Base-by-base conservation (phyloP, 2,888 invertebrate species). In the Linyphia triangularis region DNA sequence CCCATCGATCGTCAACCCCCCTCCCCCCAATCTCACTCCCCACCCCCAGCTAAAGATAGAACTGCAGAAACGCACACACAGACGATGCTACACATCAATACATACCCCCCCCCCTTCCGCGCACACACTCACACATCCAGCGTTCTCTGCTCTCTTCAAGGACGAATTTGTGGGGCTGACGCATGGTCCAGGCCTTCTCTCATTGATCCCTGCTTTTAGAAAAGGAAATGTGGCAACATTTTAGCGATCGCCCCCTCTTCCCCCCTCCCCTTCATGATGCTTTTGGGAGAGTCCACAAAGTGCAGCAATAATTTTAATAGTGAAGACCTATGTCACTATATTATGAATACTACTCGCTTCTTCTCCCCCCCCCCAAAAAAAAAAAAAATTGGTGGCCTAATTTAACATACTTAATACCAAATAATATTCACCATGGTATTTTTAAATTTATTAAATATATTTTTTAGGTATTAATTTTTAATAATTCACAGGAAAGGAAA, bases 21-120 rank as follows among this genome's bases (percentile, higher is more conserved):
- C 59, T 67, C 30, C 73, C 26, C 73, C 73, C 63, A 28, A 33
- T 67, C 30, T 65, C 26, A 63, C 73, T 73, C 51, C 69, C 84
- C 65, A 22, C 59, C 67, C 9, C 40, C 65, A 40, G 65, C 81
- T 88, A 88, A 88, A 88, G 86, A 88, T 88, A 88, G 86, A 81
- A 88, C 73, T 33, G 30, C 26, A 79, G 19, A n/a, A 61, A 65
- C 43, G 51, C 83, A 83, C 84, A 77, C 75, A 85, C 75, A 51
- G 43, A 40, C 75, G 43, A 43, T 26, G 37, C 28, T 43, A 26
- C 43, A 67, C 77, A 61, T 61, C 61, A 61, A 84, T n/a, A 67
- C 75, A 51, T 51, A 5, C 19, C 26, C 16, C 22, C 24, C 81
- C 63, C 26, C 40, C 85, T 70, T 69, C 61, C 84, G 65, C 24